Conservation (phyloP, 2,113 vertebrate species). For the Poicephalus meyeri region DNA sequence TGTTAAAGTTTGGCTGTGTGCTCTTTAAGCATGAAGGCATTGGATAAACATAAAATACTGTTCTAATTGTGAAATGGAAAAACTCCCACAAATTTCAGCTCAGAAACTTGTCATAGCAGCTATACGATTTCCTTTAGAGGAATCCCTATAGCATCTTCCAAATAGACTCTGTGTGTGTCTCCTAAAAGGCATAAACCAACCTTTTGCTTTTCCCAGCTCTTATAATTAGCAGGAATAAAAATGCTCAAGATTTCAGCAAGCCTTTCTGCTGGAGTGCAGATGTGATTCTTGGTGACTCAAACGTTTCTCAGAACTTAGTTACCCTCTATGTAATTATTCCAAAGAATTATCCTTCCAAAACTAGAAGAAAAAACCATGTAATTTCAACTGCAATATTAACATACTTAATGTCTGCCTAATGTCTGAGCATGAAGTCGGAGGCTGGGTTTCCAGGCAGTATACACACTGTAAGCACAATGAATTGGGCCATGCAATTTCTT, state of each 20-base stretch:
- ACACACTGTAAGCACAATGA: not conserved
- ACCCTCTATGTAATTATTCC: conserved; percentile 24
- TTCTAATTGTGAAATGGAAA: not conserved
- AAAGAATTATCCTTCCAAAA: conserved; percentile 56
- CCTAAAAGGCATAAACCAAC: conserved; percentile 1
- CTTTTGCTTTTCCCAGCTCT: not conserved
- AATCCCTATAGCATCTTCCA: not conserved
- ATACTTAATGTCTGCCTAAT: conserved; percentile 57
- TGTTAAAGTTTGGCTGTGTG: not conserved
- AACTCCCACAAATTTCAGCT: not conserved
- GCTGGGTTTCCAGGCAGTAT: not conserved
- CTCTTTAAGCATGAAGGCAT: not conserved
- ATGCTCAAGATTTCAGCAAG: not conserved
- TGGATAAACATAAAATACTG: not conserved
- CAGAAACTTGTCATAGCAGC: not conserved
- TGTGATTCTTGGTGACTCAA: conserved; percentile 57
- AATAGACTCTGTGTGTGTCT: not conserved
- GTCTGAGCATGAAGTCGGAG: conserved; percentile 44
- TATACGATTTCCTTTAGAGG: not conserved
- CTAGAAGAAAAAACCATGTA: conserved; percentile 54
- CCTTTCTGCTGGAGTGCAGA: conserved; percentile 15
- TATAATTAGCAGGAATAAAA: conserved; percentile 18
- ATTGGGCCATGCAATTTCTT: not conserved
- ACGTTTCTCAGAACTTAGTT: conserved; percentile 48
- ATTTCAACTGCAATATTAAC: conserved; percentile 57